Conservation (phyloP, 1,140 invertebrate genomes). For the Anagrus nilaparvatae region DNA sequence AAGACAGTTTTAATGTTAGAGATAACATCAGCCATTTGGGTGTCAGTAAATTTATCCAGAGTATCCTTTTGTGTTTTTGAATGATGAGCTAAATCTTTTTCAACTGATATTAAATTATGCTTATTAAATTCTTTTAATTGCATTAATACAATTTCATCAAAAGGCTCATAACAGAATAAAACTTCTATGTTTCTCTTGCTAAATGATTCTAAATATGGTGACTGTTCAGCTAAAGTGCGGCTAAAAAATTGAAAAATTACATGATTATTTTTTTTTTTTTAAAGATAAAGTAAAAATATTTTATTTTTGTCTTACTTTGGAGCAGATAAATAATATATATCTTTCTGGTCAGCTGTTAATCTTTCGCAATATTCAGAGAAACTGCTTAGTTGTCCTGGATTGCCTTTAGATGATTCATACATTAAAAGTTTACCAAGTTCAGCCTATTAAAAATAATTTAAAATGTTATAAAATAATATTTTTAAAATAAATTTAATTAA, state of each 20-base stretch:
- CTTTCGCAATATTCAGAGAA: constrained; percentile 71
- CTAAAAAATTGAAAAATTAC: constrained; percentile 44
- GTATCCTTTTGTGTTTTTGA: too few species aligned
- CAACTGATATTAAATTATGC: constrained; percentile 75
- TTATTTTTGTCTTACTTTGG: constrained; percentile 57
- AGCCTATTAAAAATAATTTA: constrained; percentile 52
- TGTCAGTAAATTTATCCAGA: too few species aligned
- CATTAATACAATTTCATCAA: constrained; percentile 91
- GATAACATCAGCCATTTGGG: constrained; percentile 68
- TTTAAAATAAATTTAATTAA: not conserved
- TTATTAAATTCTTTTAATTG: constrained; percentile 77
- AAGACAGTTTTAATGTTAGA: constrained; percentile 67
- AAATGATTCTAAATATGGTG: constrained; percentile 90
- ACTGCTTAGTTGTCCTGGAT: constrained; percentile 65
- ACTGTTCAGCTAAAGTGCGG: constrained; percentile 80
- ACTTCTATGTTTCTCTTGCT: constrained; percentile 83
- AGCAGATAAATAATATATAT: constrained; percentile 89
- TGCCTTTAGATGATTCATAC: constrained; percentile 81
- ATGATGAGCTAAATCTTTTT: too few species aligned
- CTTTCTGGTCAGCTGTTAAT: constrained; percentile 68
- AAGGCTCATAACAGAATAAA: constrained; percentile 89
- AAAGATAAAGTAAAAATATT: not conserved
- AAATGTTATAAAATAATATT: constrained; percentile 11
- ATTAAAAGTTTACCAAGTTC: constrained; percentile 82
- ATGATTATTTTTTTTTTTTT: not conserved